A percentile compares a stretch with the other conserved stretches of the same genome.
Conservation (phyloP, 2,113 vertebrate genomes). For the Pelobates fuscus region DNA sequence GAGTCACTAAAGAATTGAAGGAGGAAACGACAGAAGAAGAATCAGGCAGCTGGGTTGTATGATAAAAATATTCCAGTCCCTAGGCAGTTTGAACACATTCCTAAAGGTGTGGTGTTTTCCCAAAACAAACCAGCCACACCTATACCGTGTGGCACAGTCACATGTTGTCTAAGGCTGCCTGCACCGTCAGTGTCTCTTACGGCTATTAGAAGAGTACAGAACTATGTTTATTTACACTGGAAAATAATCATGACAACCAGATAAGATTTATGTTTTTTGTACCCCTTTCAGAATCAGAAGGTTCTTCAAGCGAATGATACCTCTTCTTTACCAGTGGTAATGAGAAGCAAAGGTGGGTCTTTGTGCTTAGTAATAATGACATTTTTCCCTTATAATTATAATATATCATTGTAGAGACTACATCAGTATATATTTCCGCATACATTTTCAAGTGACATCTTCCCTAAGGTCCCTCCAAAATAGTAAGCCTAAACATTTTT, state of each 20-base stretch:
- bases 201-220: no score
- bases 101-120: not conserved
- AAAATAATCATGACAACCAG: no score
- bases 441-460: no score
- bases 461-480: no score
- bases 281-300: constrained; percentile 73
- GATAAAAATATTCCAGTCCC: not conserved
- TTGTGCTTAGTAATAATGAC: constrained; percentile 17
- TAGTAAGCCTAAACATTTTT: no score
- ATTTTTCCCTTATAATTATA: no score
- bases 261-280: not conserved
- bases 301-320: constrained; percentile 78
- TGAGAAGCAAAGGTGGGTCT: constrained; percentile 85
- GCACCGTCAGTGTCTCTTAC: no score
- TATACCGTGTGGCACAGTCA: not conserved
- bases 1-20: not conserved
- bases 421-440: no score
- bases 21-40: not conserved
- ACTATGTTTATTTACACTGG: no score
- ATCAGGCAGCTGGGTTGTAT: not conserved
- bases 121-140: not conserved
- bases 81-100: not conserved
- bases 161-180: not conserved
- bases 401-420: no score
- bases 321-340: constrained; percentile 76